These are phyloP conservation scores for Pseudochirops corinnae DNA, from an alignment of 2,797 vertebrate species.

Conservation along the genomic window DNA sequence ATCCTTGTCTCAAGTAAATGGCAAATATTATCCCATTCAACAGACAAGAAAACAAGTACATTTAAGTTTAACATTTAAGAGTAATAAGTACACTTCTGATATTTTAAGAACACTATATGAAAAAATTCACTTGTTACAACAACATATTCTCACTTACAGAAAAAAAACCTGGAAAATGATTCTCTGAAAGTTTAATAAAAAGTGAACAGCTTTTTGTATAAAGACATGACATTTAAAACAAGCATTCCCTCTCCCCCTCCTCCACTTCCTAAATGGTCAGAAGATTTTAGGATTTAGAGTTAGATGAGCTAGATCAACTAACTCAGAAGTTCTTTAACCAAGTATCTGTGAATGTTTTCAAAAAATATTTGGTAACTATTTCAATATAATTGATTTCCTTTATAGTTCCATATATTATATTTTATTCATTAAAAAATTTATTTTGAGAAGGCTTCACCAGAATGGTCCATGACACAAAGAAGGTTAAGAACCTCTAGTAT, in stretches of 20 bases:
- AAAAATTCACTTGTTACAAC: neutral
- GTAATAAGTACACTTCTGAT: neutral
- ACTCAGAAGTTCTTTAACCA: neutral
- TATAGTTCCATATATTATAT: neutral
- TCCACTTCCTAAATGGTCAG: neutral
- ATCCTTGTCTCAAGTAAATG: neutral
- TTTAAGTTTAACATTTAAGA: conserved; percentile 15
- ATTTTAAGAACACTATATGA: neutral
- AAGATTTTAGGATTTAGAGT: neutral
- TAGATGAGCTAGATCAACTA: neutral
- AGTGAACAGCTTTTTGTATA: neutral
- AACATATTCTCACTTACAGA: conserved; percentile 27
- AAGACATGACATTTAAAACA: neutral
- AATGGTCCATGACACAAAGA: neutral
- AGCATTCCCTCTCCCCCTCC: neutral
- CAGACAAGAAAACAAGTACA: conserved; percentile 28
- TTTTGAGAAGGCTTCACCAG: neutral
- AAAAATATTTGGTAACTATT: neutral
- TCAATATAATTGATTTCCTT: neutral
- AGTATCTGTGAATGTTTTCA: neutral
- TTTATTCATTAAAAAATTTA: conserved; percentile 1
- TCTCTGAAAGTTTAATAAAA: neutral
- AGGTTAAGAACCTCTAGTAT: neutral
- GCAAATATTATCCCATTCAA: conserved; percentile 30
- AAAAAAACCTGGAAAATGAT: neutral